Conservation (phyloP, 2,113 vertebrate species). For the Vulpes lagopus region DNA sequence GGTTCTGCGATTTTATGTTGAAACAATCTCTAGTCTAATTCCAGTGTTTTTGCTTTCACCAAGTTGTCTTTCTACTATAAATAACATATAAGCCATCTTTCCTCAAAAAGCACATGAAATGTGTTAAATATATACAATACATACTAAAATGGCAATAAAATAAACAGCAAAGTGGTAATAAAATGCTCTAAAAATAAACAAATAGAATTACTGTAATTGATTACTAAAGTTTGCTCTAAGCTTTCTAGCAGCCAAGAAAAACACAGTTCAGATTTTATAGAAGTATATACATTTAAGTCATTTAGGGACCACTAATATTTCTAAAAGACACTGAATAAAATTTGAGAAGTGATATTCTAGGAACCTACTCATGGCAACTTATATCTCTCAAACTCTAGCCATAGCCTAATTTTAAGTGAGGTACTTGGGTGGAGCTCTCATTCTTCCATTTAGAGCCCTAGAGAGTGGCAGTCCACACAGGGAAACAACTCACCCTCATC, state of each 20-base stretch:
- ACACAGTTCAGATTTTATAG: not conserved
- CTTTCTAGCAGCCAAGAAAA: not conserved
- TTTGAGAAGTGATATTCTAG: not conserved
- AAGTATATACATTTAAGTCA: not conserved
- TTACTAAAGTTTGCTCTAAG: constrained; percentile 17
- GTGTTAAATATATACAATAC: not conserved
- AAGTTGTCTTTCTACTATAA: not conserved
- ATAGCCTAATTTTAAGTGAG: not conserved
- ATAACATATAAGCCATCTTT: not conserved
- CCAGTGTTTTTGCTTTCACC: not conserved
- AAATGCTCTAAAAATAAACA: constrained; percentile 7
- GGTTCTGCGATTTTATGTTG: not conserved
- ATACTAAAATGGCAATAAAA: not conserved
- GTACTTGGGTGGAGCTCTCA: not conserved
- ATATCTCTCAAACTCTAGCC: too few species aligned
- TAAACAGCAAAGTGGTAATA: not conserved
- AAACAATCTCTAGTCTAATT: not conserved
- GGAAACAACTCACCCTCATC: fast-evolving
- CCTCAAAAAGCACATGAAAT: not conserved
- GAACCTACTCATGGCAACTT: not conserved
- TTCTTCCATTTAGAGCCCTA: not conserved
- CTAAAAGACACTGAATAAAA: not conserved
- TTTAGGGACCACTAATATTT: not conserved
- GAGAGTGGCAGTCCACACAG: fast-evolving
- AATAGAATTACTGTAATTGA: not conserved